These are phyloP conservation scores for Etia nguti DNA, from an alignment of 2,113 vertebrate species.

Conservation along the genomic window DNA sequence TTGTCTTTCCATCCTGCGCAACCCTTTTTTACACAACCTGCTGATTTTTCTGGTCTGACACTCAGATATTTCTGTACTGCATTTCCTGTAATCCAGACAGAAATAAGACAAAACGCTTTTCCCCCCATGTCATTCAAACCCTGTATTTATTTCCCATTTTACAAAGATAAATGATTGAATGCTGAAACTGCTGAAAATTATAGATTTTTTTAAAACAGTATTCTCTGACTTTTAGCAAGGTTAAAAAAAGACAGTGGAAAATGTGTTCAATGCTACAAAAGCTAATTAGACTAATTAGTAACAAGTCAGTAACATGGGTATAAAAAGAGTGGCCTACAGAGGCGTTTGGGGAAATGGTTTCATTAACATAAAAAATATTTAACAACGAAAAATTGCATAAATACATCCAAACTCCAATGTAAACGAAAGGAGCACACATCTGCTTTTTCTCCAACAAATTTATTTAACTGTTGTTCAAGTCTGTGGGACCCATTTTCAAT, in stretches of 20 bases:
- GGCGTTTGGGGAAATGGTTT: too few relatives aligned
- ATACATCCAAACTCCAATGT: background rate
- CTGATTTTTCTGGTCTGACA: background rate
- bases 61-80: background rate
- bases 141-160: background rate
- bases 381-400: background rate
- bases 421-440: background rate
- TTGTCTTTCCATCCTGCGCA: background rate
- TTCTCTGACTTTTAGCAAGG: background rate
- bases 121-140: fast-evolving
- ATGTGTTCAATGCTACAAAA: too few relatives aligned
- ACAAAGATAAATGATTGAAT: background rate
- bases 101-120: background rate
- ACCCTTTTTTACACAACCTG: background rate
- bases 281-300: too few relatives aligned
- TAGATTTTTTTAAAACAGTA: background rate
- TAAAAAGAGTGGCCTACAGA: too few relatives aligned
- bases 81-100: background rate
- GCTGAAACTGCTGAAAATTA: background rate
- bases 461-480: background rate
- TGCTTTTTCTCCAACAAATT: background rate
- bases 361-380: too few relatives aligned
- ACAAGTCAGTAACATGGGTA: too few relatives aligned
- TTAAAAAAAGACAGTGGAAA: too few relatives aligned
- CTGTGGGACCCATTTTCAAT: background rate